These are phyloP conservation scores for Heliocidaris tuberculata DNA, from an alignment of 35 echinoderm and acorn worm species.

Conservation along the genomic window DNA sequence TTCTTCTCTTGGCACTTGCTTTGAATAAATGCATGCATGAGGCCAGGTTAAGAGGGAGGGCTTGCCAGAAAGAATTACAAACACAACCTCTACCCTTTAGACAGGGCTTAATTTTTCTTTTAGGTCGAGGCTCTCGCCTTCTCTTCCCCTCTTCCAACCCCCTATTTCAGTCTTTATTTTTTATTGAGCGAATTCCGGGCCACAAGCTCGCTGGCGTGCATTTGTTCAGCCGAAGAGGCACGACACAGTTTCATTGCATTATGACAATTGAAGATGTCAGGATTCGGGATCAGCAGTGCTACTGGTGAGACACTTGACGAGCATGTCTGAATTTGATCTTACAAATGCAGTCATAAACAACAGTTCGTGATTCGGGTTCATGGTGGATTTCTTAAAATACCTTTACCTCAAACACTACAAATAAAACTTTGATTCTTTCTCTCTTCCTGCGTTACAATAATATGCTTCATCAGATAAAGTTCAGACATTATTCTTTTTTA, in stretches of 20 bases:
- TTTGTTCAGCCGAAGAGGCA: neutral
- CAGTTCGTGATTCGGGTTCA: neutral
- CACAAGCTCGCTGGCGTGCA: neutral
- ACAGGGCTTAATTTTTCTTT: slow-evolving; percentile 3
- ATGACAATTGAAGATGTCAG: slow-evolving; percentile 11
- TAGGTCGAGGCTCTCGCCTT: neutral
- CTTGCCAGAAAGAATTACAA: neutral
- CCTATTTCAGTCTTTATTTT: neutral
- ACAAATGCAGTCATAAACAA: neutral
- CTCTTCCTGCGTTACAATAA: neutral
- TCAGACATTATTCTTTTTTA: neutral
- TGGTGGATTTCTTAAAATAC: neutral
- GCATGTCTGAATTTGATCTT: slow-evolving; percentile 4
- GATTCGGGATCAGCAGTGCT: neutral
- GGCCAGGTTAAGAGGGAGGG: neutral
- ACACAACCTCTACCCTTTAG: slow-evolving; percentile 9
- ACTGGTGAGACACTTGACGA: neutral
- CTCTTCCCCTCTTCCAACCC: neutral
- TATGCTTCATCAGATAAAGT: neutral
- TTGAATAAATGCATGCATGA: neutral
- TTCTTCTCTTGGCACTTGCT: neutral
- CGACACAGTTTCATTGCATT: slow-evolving; percentile 10
- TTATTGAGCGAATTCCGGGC: neutral
- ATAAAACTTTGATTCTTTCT: neutral
- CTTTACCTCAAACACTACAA: neutral